phyloP scores from a whole-genome alignment of 2,888 invertebrate genomes.

The Macrophya alboannulata region DNA sequence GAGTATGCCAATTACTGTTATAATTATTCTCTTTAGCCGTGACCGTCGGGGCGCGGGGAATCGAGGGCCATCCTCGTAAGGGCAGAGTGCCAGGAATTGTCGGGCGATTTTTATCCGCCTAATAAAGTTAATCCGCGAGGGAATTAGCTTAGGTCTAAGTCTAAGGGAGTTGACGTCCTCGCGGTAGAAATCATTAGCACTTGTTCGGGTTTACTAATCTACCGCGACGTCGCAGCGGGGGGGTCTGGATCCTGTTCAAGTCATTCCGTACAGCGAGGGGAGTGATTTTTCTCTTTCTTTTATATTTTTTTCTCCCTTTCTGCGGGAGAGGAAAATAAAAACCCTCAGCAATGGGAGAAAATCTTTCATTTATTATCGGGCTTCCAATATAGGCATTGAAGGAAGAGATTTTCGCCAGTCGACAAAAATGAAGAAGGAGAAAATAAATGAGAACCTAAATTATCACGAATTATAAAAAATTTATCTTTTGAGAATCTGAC shows the following conservation, averaged over 20 bases:
- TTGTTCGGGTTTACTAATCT: slow-evolving; percentile 53
- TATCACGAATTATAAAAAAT: too few relatives aligned
- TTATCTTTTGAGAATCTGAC: neutral
- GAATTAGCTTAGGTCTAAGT: slow-evolving; percentile 46
- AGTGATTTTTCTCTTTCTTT: neutral
- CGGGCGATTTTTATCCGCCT: slow-evolving; percentile 27
- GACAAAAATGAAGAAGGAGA: neutral
- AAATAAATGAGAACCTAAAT: neutral
- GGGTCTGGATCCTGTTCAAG: neutral
- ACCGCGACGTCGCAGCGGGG: neutral
- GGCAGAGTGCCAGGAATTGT: slow-evolving; percentile 6
- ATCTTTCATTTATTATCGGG: neutral
- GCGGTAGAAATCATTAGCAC: slow-evolving; percentile 52
- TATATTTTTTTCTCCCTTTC: neutral
- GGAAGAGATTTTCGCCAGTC: neutral
- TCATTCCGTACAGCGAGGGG: neutral
- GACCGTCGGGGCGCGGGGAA: slow-evolving; percentile 36
- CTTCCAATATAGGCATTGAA: neutral
- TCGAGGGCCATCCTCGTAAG: slow-evolving; percentile 23
- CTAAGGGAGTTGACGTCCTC: slow-evolving; percentile 20
- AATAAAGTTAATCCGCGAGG: slow-evolving; percentile 45
- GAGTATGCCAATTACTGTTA: slow-evolving; percentile 42
- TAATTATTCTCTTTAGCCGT: slow-evolving; percentile 35
- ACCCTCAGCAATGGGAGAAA: neutral
- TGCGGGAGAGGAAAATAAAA: neutral